Percentiles rank a stretch among this genome's conserved stretches.
Conservation (phyloP, 2,888 invertebrate species). For the Apotomis turbidana region DNA sequence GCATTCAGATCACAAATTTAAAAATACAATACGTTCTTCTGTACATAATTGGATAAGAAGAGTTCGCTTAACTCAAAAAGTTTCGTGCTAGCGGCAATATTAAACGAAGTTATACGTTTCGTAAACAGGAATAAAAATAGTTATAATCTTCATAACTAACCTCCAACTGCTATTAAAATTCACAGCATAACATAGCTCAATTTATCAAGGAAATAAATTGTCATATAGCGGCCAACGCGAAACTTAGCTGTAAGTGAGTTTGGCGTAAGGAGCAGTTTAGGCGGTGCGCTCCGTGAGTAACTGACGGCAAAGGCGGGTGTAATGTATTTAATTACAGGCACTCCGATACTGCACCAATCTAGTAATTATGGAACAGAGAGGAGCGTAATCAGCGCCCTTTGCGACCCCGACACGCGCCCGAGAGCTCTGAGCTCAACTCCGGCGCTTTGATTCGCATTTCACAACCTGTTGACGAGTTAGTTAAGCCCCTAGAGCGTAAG, state of each 20-base stretch:
- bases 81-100: not conserved
- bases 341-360: slow-evolving; percentile 76
- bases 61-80: not conserved
- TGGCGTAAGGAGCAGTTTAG: slow-evolving; percentile 27
- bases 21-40: too few relatives aligned
- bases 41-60: not conserved
- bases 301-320: slow-evolving; percentile 62
- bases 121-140: not conserved
- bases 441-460: slow-evolving; percentile 74
- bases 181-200: slow-evolving; percentile 11
- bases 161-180: slow-evolving; percentile 17
- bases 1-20: not conserved
- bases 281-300: slow-evolving; percentile 42
- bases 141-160: slow-evolving; percentile 10
- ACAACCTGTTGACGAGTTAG: slow-evolving; percentile 81
- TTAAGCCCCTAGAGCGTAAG: slow-evolving; percentile 67
- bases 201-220: slow-evolving; percentile 24
- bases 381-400: slow-evolving; percentile 78
- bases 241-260: slow-evolving; percentile 34
- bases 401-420: slow-evolving; percentile 69
- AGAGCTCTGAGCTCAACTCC: slow-evolving; percentile 67
- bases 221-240: slow-evolving; percentile 13
- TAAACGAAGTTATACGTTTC: not conserved
- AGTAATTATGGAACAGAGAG: slow-evolving; percentile 77
- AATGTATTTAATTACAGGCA: slow-evolving; percentile 79